Evolutionary conservation across 2,797 vertebrate species (phyloP), one percentile per base, ranked within the genome.

Genomic region (Peromyscus nudipes): DNA sequence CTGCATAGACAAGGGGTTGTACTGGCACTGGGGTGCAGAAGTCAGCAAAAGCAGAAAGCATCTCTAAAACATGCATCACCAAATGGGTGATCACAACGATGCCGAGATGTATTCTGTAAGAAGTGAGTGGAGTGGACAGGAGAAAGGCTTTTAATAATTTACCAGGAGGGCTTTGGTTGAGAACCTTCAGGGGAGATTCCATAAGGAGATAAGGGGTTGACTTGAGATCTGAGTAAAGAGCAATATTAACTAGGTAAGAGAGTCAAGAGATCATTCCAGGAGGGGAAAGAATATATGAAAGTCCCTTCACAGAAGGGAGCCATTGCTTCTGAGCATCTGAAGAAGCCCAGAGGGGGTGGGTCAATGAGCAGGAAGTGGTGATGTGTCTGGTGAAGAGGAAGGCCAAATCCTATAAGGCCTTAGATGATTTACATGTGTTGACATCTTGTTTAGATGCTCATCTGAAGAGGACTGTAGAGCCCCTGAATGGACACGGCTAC

Each of bases 41-140:
- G 71, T 87, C 43, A 75, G 57, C 62, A 71, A 96, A 92, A 89
- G 49, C 62, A 67, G 55, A 83, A 90, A 40, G 69, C 23, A 49
- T 71, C 64, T 69, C 31, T 34, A 43, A 71, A 85, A 46, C 62
- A 82, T 13, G 3, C 46, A 71, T 52, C 34, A 49, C 37, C 85
- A 92, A 75, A 25, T n/a, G 46, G 83, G 79, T 91, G 55, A 92
- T 88, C 29, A 67, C 77, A 71, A 4, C 1, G 11, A 57, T 31
- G 21, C 76, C 12, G 46, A 13, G 25, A 75, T 8, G 27, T 40
- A 23, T 37, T 64, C 57, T 57, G 19, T 60, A 34, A 73, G 90
- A 93, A 79, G 62, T 55, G 37, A 75, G 40, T 89, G 43, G 43
- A 49, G 49, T 64, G 13, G 86, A 60, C 7, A 88, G 64, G 52